Conservation (phyloP, 2,113 vertebrate species). For the Epinephelus moara region DNA sequence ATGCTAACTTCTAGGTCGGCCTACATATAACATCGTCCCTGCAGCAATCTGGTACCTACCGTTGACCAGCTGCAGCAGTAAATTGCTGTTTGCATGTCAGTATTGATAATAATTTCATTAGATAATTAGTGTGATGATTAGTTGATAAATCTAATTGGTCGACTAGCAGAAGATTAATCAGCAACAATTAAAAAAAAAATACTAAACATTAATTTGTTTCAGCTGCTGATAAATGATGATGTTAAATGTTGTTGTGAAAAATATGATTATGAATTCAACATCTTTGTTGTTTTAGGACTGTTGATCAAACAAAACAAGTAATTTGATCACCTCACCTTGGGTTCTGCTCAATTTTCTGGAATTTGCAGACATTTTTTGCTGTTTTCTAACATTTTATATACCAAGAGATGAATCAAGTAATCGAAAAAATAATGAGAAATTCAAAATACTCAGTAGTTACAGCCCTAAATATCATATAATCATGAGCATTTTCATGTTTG, state of each 20-base stretch:
- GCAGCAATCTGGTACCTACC: too few species aligned
- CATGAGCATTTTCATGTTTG: not conserved
- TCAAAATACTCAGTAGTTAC: not conserved
- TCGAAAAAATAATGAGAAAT: not conserved
- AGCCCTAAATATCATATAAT: not conserved
- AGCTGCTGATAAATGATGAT: not conserved
- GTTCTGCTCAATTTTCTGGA: not conserved
- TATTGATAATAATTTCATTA: not conserved
- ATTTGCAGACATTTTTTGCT: not conserved
- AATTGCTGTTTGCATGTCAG: not conserved
- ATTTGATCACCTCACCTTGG: not conserved
- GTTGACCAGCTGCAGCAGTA: not conserved
- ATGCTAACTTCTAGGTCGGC: too few species aligned
- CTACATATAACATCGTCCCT: too few species aligned
- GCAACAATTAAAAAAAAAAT: not conserved
- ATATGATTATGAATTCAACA: not conserved
- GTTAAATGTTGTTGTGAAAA: too few species aligned
- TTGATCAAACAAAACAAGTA: not conserved
- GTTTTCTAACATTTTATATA: not conserved
- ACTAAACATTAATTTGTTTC: not conserved
- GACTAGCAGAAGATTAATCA: too few species aligned
- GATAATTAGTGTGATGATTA: not conserved
- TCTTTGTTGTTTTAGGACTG: not conserved
- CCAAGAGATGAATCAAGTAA: not conserved
- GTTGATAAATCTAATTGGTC: not conserved